Evolutionary conservation across 2,113 vertebrate species (phyloP).

Genomic region (Hyperopisus bebe): DNA sequence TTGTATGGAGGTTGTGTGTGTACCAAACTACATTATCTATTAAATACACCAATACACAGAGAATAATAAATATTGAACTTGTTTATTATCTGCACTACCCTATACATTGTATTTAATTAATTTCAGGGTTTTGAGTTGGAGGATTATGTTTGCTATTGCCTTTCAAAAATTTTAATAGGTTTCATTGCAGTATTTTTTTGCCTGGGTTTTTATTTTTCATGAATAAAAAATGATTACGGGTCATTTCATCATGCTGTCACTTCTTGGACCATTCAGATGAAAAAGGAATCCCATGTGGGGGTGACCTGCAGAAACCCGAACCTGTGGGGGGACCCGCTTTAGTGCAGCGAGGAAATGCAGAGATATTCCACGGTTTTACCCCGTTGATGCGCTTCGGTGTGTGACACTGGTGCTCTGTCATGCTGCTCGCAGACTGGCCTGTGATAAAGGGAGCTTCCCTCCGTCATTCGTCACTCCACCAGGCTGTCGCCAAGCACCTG

Average conservation of each 20-base stretch:
- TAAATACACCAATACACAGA: background rate
- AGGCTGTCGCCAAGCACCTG: conserved; percentile 11
- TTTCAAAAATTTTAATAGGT: background rate
- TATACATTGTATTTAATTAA: background rate
- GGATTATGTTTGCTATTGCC: background rate
- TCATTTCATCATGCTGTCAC: background rate
- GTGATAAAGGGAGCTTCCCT: conserved; percentile 69
- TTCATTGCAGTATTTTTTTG: background rate
- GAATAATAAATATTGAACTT: background rate
- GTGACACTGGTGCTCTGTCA: conserved; percentile 45
- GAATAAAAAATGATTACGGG: background rate
- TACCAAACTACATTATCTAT: background rate
- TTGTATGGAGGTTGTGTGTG: background rate
- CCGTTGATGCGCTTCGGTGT: conserved; percentile 61
- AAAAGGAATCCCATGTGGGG: background rate
- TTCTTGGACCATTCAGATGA: background rate
- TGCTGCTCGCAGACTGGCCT: conserved; percentile 42
- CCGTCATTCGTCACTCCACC: conserved; percentile 64
- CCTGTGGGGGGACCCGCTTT: background rate
- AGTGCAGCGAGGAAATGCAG: background rate
- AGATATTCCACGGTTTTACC: conserved; percentile 46
- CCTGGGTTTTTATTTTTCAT: background rate
- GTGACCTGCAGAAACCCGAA: background rate
- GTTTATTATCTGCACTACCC: background rate
- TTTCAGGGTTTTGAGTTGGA: background rate